A percentile compares a stretch with the other conserved stretches of the same genome.
phyloP scores from a whole-genome alignment of 2,797 vertebrate genomes.

The Miichthys miiuy region DNA sequence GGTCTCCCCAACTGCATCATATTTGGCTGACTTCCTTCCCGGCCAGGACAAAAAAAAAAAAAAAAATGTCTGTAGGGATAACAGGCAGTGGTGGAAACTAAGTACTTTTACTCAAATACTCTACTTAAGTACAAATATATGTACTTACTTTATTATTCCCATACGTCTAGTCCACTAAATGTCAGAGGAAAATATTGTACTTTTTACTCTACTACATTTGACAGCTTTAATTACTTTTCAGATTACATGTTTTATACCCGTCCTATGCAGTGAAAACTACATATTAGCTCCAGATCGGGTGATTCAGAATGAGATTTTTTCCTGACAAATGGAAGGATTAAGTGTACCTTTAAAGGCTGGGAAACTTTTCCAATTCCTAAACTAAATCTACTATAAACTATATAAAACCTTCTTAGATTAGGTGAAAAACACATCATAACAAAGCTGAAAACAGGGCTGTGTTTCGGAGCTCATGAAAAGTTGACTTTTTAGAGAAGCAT shows the following conservation, averaged over 20 bases:
- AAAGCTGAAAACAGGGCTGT: too few relatives aligned
- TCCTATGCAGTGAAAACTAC: not conserved
- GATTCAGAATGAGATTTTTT: not conserved
- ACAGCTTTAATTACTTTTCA: not conserved
- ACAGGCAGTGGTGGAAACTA: not conserved
- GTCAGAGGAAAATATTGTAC: not conserved
- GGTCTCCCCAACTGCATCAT: conserved; percentile 70
- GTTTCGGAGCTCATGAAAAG: too few relatives aligned
- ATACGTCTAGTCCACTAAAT: not conserved
- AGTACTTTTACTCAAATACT: not conserved
- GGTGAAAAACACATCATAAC: too few relatives aligned
- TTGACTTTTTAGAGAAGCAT: too few relatives aligned
- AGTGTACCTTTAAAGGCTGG: too few relatives aligned
- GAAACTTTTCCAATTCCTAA: not conserved
- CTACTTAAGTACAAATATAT: not conserved
- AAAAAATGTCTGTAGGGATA: not conserved
- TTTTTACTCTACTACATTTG: not conserved
- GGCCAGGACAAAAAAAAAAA: conserved; percentile 5
- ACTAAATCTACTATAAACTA: not conserved
- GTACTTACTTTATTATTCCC: not conserved
- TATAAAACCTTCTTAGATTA: too few relatives aligned
- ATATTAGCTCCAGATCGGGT: not conserved
- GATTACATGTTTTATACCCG: not conserved
- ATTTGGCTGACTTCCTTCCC: conserved; percentile 57
- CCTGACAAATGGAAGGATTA: too few relatives aligned